Evolutionary conservation across 2,797 vertebrate genomes (phyloP).

Genomic region (Oreortyx pictus): DNA sequence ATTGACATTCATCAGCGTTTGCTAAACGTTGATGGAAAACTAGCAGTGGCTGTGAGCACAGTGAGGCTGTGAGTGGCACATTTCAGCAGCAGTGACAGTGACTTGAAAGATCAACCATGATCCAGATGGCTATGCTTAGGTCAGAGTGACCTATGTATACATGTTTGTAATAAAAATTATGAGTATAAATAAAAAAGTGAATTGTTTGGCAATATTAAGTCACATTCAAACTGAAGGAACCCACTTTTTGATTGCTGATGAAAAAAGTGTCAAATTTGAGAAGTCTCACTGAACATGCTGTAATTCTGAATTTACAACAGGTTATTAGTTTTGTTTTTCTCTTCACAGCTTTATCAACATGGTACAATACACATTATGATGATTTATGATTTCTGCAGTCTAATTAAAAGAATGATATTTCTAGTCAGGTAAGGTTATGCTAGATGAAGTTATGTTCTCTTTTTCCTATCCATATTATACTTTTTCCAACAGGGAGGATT

Average conservation of each 20-base stretch:
- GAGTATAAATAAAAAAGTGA: background rate
- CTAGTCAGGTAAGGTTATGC: background rate
- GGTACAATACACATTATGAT: background rate
- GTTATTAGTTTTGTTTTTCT: background rate
- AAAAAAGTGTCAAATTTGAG: background rate
- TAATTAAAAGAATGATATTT: conserved; percentile 32
- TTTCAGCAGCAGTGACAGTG: too few relatives aligned
- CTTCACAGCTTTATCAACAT: background rate
- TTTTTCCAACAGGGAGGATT: background rate
- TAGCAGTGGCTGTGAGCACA: too few relatives aligned
- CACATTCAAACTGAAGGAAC: background rate
- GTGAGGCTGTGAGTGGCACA: too few relatives aligned
- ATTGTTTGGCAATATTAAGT: background rate
- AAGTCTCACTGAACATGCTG: background rate
- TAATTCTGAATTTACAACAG: background rate
- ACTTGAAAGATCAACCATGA: too few relatives aligned
- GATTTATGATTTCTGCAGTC: background rate
- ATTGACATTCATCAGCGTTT: too few relatives aligned
- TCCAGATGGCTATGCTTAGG: too few relatives aligned
- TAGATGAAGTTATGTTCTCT: background rate
- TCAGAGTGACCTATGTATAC: background rate
- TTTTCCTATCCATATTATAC: background rate
- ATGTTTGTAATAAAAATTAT: background rate
- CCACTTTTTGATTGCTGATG: background rate
- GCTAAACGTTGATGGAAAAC: too few relatives aligned